phyloP scores from a whole-genome alignment of 1,140 invertebrate genomes.

The Neodiprion virginianus region DNA sequence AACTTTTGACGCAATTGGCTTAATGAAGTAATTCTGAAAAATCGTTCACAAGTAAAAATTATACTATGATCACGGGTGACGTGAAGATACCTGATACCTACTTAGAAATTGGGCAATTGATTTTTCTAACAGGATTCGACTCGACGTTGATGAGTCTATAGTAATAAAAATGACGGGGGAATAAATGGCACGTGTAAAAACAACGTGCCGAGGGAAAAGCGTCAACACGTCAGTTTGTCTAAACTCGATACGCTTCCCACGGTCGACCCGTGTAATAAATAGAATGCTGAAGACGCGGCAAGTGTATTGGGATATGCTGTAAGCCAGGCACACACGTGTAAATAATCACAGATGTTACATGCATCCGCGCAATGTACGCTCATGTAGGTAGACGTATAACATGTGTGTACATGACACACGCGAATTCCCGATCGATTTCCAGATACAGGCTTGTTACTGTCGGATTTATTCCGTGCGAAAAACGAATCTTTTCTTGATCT shows the following conservation, averaged over 20 bases:
- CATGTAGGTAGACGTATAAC: neutral
- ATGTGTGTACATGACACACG: neutral
- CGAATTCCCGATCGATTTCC: neutral
- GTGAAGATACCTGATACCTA: too few relatives aligned
- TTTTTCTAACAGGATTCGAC: too few relatives aligned
- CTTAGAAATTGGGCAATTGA: too few relatives aligned
- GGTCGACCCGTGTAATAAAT: neutral
- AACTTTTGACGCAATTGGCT: too few relatives aligned
- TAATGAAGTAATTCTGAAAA: too few relatives aligned
- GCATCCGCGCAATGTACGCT: neutral
- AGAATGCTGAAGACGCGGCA: neutral
- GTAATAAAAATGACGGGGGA: too few relatives aligned
- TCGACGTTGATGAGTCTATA: too few relatives aligned
- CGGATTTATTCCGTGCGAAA: neutral
- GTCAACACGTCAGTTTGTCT: too few relatives aligned
- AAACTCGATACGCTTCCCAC: neutral
- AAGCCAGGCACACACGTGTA: neutral
- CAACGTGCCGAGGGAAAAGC: too few relatives aligned
- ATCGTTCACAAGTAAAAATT: too few relatives aligned
- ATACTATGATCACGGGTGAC: too few relatives aligned
- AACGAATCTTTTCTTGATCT: conserved; percentile 5
- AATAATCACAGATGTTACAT: neutral
- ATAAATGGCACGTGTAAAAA: too few relatives aligned
- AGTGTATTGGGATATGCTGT: neutral
- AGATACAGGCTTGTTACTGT: neutral